Base-by-base conservation (phyloP, 53 echinoderm and acorn worm genomes). In the Hippasteria phrygiana region DNA sequence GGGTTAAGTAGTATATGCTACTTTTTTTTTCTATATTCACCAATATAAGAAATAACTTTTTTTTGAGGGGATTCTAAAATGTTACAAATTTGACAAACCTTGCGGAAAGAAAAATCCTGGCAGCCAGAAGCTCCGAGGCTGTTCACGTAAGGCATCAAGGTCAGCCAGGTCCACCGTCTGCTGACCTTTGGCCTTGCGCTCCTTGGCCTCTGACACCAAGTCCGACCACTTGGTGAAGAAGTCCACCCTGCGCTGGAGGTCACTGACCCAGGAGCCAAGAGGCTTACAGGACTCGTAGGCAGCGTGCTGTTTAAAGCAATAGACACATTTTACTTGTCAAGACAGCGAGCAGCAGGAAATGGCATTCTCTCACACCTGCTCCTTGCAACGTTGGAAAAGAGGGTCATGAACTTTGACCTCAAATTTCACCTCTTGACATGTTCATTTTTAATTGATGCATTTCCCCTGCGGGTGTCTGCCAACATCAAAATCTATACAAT, bases 231-330 rank as follows among this genome's bases (percentile, higher is more conserved):
- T 94, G 74, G 90, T 39, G 73, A 95, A 93, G 92, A 97, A 97
- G 85, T 97, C 97, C 2, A 97, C 97, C 48, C 97, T 90, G 54
- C 92, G 92, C 73, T 95, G 95, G 42, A 97, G 92, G 88, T 95
- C 97, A 13, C 24, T 65, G 71, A 90, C 89, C 97, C 97, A 97
- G 37, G 95, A 95, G 40, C 92, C 95, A 0, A 97, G 90, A 16
- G 97, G 97, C 88, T 97, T 97, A 81, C 97, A 97, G 39, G 97
- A 97, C 46, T 95, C 97, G 73, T 97, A 95, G 5, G 97, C 95
- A 8, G 92, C 97, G 91, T 93, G 90, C 97, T 97, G 92, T 43
- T 43, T 34, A 77, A 17, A 33, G 59, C 3, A 59, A 59, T 17
- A 26, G 7, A 54, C 3, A 54, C n/a, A n/a, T n/a, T n/a, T n/a